These are phyloP conservation scores for Yasuhikotakia modesta DNA, from an alignment of 2,797 vertebrate genomes.

Conservation along the genomic window DNA sequence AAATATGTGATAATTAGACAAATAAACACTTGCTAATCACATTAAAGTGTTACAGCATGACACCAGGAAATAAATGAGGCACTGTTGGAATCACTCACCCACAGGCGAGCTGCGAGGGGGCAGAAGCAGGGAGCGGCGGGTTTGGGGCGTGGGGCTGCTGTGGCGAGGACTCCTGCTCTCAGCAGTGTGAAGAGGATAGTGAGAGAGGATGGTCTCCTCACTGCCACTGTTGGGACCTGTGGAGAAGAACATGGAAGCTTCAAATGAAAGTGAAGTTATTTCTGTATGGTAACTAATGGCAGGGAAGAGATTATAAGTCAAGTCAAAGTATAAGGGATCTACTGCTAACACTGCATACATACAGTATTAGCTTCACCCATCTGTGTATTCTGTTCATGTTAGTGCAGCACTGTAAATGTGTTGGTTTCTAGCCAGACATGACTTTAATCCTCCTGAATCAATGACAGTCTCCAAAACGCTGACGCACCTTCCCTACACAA, in stretches of 20 bases:
- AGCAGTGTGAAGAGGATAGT: conserved; percentile 67
- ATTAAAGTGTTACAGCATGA: not conserved
- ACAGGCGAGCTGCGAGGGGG: conserved; percentile 78
- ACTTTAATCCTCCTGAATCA: not conserved
- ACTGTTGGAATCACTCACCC: conserved; percentile 74
- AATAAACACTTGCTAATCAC: not conserved
- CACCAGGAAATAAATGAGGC: not conserved
- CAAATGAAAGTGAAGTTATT: not conserved
- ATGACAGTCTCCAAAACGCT: not conserved
- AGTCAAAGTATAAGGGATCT: not conserved
- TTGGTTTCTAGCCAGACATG: not conserved
- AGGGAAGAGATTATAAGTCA: too few species aligned
- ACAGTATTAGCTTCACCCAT: not conserved
- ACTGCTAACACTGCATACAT: not conserved
- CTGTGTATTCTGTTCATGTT: not conserved
- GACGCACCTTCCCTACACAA: not conserved
- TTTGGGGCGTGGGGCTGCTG: conserved; percentile 64
- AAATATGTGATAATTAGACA: conserved; percentile 8
- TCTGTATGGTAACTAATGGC: too few species aligned
- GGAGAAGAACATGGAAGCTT: conserved; percentile 6
- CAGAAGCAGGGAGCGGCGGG: conserved; percentile 82
- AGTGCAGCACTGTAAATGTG: not conserved
- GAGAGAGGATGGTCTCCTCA: conserved; percentile 77
- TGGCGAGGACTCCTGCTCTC: conserved; percentile 73
- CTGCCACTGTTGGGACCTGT: conserved; percentile 80